Conservation (phyloP, 2,888 invertebrate species). For the Spilarctia lutea region DNA sequence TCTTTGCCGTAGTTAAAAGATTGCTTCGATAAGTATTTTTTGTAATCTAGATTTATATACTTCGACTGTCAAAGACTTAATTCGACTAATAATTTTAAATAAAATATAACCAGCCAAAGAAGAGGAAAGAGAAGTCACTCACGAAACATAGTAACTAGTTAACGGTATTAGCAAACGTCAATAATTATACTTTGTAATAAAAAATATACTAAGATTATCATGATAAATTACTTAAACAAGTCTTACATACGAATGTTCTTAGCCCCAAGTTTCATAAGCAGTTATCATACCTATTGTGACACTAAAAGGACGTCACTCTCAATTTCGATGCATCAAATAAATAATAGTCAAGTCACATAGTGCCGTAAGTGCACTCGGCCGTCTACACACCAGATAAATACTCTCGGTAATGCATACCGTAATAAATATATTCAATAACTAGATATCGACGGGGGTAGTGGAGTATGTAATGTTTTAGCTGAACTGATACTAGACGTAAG, state of each 20-base stretch:
- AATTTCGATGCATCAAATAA: slow-evolving; percentile 43
- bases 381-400: slow-evolving; percentile 60
- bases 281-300: slow-evolving; percentile 9
- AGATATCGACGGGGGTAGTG: slow-evolving; percentile 42
- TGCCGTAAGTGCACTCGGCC: slow-evolving; percentile 69
- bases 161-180: no score
- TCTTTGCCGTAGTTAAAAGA: slow-evolving; percentile 30
- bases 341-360: slow-evolving; percentile 51
- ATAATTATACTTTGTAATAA: no score
- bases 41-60: no score
- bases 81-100: neutral
- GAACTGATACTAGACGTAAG: slow-evolving; percentile 17
- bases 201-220: no score
- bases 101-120: neutral
- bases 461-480: slow-evolving; percentile 32
- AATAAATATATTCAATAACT: slow-evolving; percentile 43
- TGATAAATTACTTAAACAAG: neutral
- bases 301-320: slow-evolving; percentile 34
- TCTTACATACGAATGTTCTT: neutral
- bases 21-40: slow-evolving; percentile 20
- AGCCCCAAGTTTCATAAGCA: neutral
- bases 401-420: slow-evolving; percentile 52
- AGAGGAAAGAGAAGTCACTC: neutral
- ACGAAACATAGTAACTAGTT: neutral
- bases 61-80: neutral